Conservation (phyloP, 1,140 invertebrate genomes). For the Conus ventricosus region DNA sequence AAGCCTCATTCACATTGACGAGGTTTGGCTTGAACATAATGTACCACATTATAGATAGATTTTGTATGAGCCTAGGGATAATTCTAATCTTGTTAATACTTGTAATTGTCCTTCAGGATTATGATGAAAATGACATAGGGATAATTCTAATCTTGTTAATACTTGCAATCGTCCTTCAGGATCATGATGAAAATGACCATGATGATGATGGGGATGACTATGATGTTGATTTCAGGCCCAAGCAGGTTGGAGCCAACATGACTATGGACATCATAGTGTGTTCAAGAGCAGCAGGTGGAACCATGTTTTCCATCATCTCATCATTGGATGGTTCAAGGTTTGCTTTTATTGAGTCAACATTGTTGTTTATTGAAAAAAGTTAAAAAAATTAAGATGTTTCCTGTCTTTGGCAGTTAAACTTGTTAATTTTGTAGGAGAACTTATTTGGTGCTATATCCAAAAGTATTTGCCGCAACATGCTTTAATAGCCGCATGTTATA, state of each 20-base stretch:
- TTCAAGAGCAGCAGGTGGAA: slow-evolving; percentile 68
- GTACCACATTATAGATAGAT: too few relatives aligned
- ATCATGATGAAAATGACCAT: neutral
- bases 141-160: neutral
- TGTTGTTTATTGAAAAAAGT: too few relatives aligned
- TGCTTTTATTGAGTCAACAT: neutral
- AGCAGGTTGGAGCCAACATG: slow-evolving; percentile 74
- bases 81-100: neutral
- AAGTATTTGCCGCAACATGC: too few relatives aligned
- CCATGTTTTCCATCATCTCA: slow-evolving; percentile 69
- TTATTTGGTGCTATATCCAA: too few relatives aligned
- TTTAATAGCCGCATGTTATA: too few relatives aligned
- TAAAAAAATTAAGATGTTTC: too few relatives aligned
- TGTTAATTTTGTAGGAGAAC: too few relatives aligned
- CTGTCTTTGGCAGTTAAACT: too few relatives aligned
- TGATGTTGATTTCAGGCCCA: slow-evolving; percentile 60
- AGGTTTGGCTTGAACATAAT: too few relatives aligned
- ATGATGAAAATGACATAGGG: neutral
- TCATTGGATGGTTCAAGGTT: slow-evolving; percentile 72
- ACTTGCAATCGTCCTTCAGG: too few relatives aligned
- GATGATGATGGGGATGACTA: neutral
- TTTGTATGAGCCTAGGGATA: neutral
- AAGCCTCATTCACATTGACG: too few relatives aligned
- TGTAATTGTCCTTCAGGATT: neutral
- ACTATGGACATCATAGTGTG: slow-evolving; percentile 74